Percentiles rank a stretch among this genome's conserved stretches.
Conservation (phyloP, 2,113 vertebrate genomes). For the Furnarius figulus region DNA sequence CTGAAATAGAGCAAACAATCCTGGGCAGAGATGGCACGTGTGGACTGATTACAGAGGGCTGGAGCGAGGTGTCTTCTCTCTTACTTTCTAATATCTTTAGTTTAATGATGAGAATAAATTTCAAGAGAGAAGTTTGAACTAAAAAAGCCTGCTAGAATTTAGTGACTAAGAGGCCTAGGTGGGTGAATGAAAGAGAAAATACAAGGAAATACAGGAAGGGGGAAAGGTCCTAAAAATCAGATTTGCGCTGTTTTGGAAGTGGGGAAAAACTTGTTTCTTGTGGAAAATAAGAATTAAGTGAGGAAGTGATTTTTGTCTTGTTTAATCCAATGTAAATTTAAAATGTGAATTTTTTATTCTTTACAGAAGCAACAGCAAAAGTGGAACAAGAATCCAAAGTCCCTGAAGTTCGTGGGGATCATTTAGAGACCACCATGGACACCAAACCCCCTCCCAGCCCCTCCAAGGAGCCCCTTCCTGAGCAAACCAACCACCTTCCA, state of each 20-base stretch:
- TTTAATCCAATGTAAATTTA: neutral
- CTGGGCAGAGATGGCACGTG: neutral
- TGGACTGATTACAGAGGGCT: neutral
- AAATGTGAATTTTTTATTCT: neutral
- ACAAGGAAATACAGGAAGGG: neutral
- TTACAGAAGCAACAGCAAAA: neutral
- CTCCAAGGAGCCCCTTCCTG: neutral
- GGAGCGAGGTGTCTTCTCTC: neutral
- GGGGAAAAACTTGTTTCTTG: neutral
- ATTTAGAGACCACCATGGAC: neutral
- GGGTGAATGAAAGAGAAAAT: neutral
- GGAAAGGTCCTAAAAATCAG: neutral
- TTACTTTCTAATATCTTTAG: neutral
- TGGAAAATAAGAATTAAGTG: fast-evolving
- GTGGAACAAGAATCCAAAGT: neutral
- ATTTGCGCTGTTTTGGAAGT: neutral
- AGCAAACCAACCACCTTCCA: fast-evolving
- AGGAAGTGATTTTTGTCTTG: neutral
- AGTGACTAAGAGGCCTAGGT: neutral
- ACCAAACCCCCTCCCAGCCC: neutral
- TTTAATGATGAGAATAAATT: neutral
- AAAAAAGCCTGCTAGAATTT: neutral
- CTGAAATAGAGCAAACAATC: fast-evolving
- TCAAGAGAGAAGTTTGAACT: neutral
- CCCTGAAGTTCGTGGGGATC: neutral